Conservation (phyloP, 2,888 invertebrate species). For the Drosophila parthenogenetica region DNA sequence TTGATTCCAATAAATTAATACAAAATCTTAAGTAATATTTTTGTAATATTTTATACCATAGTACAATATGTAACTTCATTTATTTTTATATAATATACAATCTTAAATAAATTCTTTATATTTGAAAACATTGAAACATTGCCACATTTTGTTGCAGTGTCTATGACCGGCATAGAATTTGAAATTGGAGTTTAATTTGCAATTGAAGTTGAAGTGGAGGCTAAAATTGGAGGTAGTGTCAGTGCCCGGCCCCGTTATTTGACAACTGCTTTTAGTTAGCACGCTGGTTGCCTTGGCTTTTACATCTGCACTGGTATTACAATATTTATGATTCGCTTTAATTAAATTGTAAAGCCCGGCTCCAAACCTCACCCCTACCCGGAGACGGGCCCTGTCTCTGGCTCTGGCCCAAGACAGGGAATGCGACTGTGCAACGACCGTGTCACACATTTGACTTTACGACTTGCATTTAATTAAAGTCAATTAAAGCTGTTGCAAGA, state of each 20-base stretch:
- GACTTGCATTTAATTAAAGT: constrained; percentile 79
- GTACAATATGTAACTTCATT: no score
- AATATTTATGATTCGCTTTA: constrained; percentile 75
- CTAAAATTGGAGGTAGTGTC: neutral
- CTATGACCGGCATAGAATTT: constrained; percentile 8
- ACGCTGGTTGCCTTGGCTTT: constrained; percentile 12
- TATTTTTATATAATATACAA: no score
- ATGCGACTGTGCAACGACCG: constrained; percentile 41
- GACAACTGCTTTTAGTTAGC: constrained; percentile 52
- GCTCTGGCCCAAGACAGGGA: constrained; percentile 2
- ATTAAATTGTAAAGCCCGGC: constrained; percentile 64
- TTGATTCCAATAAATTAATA: no score
- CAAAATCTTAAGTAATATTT: no score
- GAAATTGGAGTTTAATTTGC: neutral
- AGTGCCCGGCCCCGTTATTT: constrained; percentile 47
- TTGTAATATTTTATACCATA: no score
- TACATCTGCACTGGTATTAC: constrained; percentile 47
- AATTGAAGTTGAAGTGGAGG: neutral
- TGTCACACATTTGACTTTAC: constrained; percentile 74
- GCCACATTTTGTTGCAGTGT: constrained; percentile 14
- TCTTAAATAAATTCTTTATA: no score
- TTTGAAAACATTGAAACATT: no score
- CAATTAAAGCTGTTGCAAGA: constrained; percentile 60
- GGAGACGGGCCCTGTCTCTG: no score
- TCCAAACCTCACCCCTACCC: no score